A percentile compares a stretch with the other conserved stretches of the same genome.
phyloP scores from a whole-genome alignment of 1,140 invertebrate genomes.

The Trichonephila clavipes region DNA sequence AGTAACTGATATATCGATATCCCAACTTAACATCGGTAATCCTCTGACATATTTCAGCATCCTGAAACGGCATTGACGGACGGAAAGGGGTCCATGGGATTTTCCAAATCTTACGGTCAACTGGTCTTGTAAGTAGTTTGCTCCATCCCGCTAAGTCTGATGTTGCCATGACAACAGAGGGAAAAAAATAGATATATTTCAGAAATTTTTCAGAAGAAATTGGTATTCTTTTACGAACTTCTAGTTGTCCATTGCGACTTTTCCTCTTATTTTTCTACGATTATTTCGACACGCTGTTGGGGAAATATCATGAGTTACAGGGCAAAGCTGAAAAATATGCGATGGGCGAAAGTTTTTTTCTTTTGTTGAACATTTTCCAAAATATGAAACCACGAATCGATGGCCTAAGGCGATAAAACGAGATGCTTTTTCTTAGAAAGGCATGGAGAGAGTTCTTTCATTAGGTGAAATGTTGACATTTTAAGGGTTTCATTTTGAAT shows the following conservation, averaged over 20 bases:
- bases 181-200: too few relatives aligned
- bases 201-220: background rate
- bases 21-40: constrained; percentile 17
- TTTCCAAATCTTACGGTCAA: constrained; percentile 1
- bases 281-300: background rate
- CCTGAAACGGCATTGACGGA: background rate
- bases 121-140: background rate
- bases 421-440: too few relatives aligned
- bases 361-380: too few relatives aligned
- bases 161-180: background rate
- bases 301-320: background rate
- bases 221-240: background rate
- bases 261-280: background rate
- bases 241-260: background rate
- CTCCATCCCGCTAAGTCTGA: background rate
- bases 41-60: constrained; percentile 6
- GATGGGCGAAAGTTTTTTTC: background rate
- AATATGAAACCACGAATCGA: background rate
- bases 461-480: too few relatives aligned
- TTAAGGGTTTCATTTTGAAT: too few relatives aligned
- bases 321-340: background rate
- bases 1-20: background rate
- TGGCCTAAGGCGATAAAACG: too few relatives aligned
- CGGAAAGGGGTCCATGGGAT: background rate
- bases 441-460: too few relatives aligned